These are phyloP conservation scores for Trichonephila clavata DNA, from an alignment of 1,140 invertebrate genomes.

Conservation along the genomic window DNA sequence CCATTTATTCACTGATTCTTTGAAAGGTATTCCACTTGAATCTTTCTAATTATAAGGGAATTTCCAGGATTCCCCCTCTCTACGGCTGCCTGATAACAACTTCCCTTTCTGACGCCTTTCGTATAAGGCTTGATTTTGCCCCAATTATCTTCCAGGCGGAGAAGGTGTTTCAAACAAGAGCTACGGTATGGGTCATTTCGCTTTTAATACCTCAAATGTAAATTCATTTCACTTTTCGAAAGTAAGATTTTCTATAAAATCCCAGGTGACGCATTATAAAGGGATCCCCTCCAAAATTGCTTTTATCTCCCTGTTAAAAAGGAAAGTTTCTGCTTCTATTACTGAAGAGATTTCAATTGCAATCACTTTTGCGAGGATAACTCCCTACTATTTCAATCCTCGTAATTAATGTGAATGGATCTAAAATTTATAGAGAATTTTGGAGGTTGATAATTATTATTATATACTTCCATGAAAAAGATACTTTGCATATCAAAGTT, in stretches of 20 bases:
- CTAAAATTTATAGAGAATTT: neutral
- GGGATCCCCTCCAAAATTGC: slow-evolving; percentile 25
- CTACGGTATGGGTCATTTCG: slow-evolving; percentile 28
- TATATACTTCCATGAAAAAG: neutral
- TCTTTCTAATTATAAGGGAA: slow-evolving; percentile 38
- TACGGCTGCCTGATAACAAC: neutral
- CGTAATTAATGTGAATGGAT: slow-evolving; percentile 5
- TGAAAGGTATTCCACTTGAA: neutral
- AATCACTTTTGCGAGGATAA: neutral
- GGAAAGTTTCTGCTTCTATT: neutral
- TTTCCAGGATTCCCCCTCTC: neutral
- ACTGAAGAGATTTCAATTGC: neutral
- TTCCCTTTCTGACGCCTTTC: neutral
- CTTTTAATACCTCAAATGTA: slow-evolving; percentile 47
- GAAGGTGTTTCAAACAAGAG: slow-evolving; percentile 9
- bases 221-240: slow-evolving; percentile 15
- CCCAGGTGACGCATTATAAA: slow-evolving; percentile 36
- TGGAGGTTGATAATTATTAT: too few species aligned
- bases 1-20: neutral
- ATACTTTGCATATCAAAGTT: neutral
- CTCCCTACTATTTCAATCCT: neutral
- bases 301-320: slow-evolving; percentile 29
- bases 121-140: slow-evolving; percentile 9
- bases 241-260: slow-evolving; percentile 4
- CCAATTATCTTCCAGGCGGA: slow-evolving; percentile 4